phyloP scores from a whole-genome alignment of 2,113 vertebrate species.

The Stomatorhinus ivindoensis region DNA sequence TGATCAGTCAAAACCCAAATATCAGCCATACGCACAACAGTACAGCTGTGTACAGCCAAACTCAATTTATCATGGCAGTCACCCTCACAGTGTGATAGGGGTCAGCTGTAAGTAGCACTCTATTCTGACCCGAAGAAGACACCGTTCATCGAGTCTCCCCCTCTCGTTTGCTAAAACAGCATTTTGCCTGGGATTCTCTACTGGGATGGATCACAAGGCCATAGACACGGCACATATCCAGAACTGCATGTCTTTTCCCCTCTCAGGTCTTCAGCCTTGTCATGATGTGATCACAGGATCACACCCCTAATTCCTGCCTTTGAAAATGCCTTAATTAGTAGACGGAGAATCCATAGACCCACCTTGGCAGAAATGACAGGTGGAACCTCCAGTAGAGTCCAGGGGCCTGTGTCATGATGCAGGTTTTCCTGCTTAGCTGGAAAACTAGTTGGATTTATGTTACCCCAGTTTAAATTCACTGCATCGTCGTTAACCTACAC shows the following conservation, averaged over 20 bases:
- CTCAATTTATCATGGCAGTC: not conserved
- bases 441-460: not conserved
- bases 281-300: too few relatives aligned
- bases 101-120: not conserved
- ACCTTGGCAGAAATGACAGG: not conserved
- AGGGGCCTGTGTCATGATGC: not conserved
- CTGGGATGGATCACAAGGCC: not conserved
- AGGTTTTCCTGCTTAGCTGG: not conserved
- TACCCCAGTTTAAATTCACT: not conserved
- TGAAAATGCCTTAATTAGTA: not conserved
- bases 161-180: not conserved
- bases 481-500: not conserved
- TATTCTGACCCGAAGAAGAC: not conserved
- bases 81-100: not conserved
- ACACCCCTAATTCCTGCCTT: not conserved
- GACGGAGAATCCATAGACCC: not conserved
- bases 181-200: not conserved
- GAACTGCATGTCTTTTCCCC: not conserved
- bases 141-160: not conserved
- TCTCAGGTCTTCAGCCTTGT: not conserved
- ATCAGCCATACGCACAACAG: not conserved
- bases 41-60: not conserved
- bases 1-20: not conserved
- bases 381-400: not conserved
- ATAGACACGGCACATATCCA: not conserved